Conservation (phyloP, 2,797 vertebrate genomes). For the Sylvia borin region DNA sequence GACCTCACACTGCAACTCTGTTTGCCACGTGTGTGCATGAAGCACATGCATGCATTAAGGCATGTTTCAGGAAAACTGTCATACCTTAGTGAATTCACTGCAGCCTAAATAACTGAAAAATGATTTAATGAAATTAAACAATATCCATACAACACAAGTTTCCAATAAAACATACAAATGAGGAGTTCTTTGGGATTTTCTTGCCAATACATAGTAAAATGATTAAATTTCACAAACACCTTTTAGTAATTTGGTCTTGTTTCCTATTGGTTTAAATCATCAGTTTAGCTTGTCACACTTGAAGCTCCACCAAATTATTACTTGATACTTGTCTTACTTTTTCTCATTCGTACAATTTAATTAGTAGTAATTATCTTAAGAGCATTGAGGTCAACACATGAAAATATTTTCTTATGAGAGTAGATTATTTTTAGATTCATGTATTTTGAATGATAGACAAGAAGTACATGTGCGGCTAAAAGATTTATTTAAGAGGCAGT, state of each 20-base stretch:
- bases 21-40: neutral
- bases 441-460: neutral
- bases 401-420: neutral
- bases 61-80: neutral
- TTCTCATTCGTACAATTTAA: neutral
- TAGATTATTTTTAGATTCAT: neutral
- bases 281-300: neutral
- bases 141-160: neutral
- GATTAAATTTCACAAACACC: neutral
- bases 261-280: neutral
- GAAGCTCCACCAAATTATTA: neutral
- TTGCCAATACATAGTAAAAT: neutral
- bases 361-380: neutral
- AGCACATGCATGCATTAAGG: neutral
- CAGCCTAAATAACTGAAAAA: neutral
- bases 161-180: neutral
- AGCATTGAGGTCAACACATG: neutral
- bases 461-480: neutral
- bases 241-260: neutral
- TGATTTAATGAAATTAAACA: neutral
- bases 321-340: rapidly evolving
- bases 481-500: neutral
- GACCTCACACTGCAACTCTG: neutral
- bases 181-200: neutral
- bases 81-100: neutral